Base-by-base conservation (phyloP, 2,113 vertebrate species). In the Oryzias celebensis region DNA sequence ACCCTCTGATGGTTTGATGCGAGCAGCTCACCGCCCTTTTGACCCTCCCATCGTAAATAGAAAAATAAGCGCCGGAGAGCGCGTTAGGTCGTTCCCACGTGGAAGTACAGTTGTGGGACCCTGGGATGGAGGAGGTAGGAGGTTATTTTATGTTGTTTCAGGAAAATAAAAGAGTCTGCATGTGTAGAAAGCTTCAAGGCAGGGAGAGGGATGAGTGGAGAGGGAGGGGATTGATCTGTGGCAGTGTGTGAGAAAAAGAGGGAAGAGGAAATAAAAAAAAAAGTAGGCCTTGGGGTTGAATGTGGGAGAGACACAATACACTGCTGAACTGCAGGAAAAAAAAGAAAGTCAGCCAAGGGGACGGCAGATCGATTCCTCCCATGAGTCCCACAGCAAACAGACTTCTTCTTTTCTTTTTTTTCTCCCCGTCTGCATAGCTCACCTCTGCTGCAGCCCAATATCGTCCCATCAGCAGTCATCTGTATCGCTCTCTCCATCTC, bases 331-430 rank as follows among this genome's bases (percentile, higher is more conserved):
- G 79, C 84, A 78, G 75, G 86, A 81, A 85, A 82, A 20, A 36
- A 36, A 86, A 72, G 66, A 81, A 77, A 86, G 77, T 77, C 82
- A 77, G 80, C 78, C 83, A 81, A 79, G 70, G 85, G 83, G 79
- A 84, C 69, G 61, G 82, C 31, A 75, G 86, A 88, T 90, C 85
- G 76, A 90, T 90, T 68, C 82, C 78, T 85, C 88, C 86, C 87
- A 47, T 14, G 82, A 86, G 88, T 62, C 85, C 46, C 78, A 81
- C 81, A 86, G 84, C 86, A 88, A 87, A 87, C 83, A 87, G 48
- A 3, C 59, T 68, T 56, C 60, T 36, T 72, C 66, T 72, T 45
- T 62, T 18, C 79, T 75, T 70, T 65, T 36, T 36, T 36, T 10
- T 36, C 10, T 36, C 36, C 10, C 36, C 10, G 36, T 36, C 71